Evolutionary conservation across 2,888 invertebrate species (phyloP).

Genomic region (Mesodorylaimus sp.): DNA sequence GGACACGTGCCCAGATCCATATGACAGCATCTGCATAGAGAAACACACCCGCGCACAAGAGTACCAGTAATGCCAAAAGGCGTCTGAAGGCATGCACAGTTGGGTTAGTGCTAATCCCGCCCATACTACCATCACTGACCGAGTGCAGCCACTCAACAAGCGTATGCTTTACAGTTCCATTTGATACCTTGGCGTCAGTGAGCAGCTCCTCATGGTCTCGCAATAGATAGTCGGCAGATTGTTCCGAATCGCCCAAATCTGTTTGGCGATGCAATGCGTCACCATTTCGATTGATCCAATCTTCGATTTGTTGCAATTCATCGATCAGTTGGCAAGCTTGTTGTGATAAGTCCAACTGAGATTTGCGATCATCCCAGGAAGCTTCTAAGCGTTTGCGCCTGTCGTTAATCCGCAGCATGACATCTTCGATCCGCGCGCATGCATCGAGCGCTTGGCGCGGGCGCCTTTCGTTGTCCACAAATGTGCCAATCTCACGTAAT

Average conservation of each 20-base stretch:
- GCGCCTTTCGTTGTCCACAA: constrained; percentile 45
- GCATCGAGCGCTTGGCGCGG: constrained; percentile 36
- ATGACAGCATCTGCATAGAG: too few relatives aligned
- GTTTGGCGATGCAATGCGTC: neutral
- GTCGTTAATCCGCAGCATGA: constrained; percentile 20
- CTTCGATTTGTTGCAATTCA: neutral
- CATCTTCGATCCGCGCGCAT: constrained; percentile 36
- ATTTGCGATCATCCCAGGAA: neutral
- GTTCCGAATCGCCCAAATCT: constrained; percentile 3
- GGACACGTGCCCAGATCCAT: too few relatives aligned
- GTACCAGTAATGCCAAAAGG: too few relatives aligned
- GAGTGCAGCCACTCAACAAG: too few relatives aligned
- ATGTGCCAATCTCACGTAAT: constrained; percentile 51
- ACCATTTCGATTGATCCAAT: neutral
- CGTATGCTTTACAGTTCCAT: too few relatives aligned
- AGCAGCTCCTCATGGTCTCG: neutral
- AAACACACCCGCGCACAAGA: too few relatives aligned
- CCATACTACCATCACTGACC: too few relatives aligned
- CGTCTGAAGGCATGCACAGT: too few relatives aligned
- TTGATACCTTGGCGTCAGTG: neutral
- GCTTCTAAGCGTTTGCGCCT: neutral
- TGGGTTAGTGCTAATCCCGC: too few relatives aligned
- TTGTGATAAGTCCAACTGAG: neutral
- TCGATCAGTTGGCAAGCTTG: neutral
- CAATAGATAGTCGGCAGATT: neutral